phyloP scores from a whole-genome alignment of 1,140 invertebrate species.

The Galleria mellonella region DNA sequence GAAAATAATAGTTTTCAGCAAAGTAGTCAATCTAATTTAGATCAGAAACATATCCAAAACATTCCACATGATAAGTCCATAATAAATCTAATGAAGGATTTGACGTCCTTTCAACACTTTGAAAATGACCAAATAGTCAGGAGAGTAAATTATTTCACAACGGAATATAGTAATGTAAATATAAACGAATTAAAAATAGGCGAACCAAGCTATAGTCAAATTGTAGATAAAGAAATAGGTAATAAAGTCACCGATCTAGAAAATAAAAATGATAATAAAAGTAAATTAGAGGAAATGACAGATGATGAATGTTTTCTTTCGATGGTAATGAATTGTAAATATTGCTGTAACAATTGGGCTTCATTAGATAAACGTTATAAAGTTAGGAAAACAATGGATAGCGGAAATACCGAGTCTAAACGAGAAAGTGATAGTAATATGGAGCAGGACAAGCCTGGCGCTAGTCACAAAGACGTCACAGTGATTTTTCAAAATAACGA shows the following conservation, averaged over 20 bases:
- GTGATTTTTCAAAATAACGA: slow-evolving; percentile 41
- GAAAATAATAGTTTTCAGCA: background rate
- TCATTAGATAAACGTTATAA: slow-evolving; percentile 20
- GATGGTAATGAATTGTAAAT: slow-evolving; percentile 31
- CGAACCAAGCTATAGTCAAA: slow-evolving; percentile 14
- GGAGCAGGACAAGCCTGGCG: slow-evolving; percentile 15
- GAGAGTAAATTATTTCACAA: slow-evolving; percentile 52
- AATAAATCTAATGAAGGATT: slow-evolving; percentile 40
- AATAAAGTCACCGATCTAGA: background rate
- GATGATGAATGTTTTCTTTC: slow-evolving; percentile 11
- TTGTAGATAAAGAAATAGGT: background rate
- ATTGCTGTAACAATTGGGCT: slow-evolving; percentile 29
- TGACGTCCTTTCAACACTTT: slow-evolving; percentile 36
- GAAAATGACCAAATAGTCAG: slow-evolving; percentile 34
- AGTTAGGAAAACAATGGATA: slow-evolving; percentile 34
- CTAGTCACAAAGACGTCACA: slow-evolving; percentile 16
- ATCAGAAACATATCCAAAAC: slow-evolving; percentile 14
- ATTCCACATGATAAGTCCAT: slow-evolving; percentile 20
- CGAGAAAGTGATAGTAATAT: slow-evolving; percentile 17
- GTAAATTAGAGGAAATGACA: slow-evolving; percentile 10
- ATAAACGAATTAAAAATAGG: slow-evolving; percentile 18
- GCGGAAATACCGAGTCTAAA: slow-evolving; percentile 12
- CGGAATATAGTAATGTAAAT: slow-evolving; percentile 27
- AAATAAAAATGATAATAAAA: slow-evolving; percentile 1
- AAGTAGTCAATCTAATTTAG: slow-evolving; percentile 8